Base-by-base conservation (phyloP, 2,888 invertebrate species). In the Andrena chrysosceles region DNA sequence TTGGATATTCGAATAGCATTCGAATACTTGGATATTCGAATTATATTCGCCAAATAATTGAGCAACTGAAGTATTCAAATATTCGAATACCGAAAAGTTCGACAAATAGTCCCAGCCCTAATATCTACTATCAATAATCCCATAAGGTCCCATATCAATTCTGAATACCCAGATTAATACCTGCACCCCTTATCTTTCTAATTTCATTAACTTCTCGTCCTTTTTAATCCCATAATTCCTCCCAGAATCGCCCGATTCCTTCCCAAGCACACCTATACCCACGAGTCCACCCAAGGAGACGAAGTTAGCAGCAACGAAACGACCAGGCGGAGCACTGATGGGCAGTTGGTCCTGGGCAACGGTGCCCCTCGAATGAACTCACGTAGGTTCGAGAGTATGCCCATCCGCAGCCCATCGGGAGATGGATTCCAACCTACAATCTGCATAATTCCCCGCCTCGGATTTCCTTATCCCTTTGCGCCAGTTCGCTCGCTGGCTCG, bases 371-470 rank as follows among this genome's bases (percentile, higher is more conserved):
- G 88, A 76, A 87, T 88, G 88, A 86, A 86, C 84, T 88, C 87
- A 85, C 87, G 88, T 87, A 88, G 84, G 84, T 87, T 84, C 71
- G 84, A 84, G 77, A 84, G 77, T 82, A 67, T 75, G 82, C 85
- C 80, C 72, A 83, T 85, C 79, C 85, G 52, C 68, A 67, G 89
- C 89, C 92, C 91, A 93, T 93, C 93, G 92, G 59, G 72, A 80
- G 85, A 87, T 84, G 87, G 91, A 89, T 89, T 89, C 91, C 91
- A 91, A 92, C 91, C 93, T 92, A 91, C 93, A 93, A 93, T 93
- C 93, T 93, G 92, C 93, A 93, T 93, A 93, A 93, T 93, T 93
- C 89, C 89, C 91, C 89, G 13, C 62, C 85, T 86, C 91, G 91
- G 91, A 90, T 90, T 88, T 85, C 87, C 91, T 92, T 89, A 89